These are phyloP conservation scores for Pectinophora gossypiella DNA, from an alignment of 1,140 invertebrate species.

Conservation along the genomic window DNA sequence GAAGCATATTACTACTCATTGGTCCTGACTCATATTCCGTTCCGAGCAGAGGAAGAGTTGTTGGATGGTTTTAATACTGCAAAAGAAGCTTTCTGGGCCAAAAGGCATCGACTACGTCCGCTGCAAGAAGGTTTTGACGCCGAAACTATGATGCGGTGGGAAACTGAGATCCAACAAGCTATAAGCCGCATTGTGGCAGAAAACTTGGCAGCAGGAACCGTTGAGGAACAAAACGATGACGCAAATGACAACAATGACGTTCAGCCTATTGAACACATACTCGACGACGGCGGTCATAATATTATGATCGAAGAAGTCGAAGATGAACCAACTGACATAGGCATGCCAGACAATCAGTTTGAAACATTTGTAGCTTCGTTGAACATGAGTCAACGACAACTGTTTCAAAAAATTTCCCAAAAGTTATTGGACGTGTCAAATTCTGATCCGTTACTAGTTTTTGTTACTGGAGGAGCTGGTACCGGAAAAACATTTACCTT, in stretches of 20 bases:
- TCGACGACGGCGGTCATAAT: conserved; percentile 7
- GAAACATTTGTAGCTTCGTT: conserved; percentile 10
- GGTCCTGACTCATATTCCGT: not conserved
- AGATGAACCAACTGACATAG: conserved; percentile 13
- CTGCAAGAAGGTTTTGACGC: conserved; percentile 32
- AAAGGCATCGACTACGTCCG: conserved; percentile 23
- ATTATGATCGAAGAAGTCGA: conserved; percentile 33
- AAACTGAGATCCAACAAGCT: conserved; percentile 4
- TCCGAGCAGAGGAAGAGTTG: conserved; percentile 2
- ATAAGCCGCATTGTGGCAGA: not conserved
- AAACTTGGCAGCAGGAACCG: not conserved
- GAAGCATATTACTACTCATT: not conserved
- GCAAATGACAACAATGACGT: not conserved
- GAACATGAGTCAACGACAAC: conserved; percentile 23
- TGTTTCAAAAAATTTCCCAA: conserved; percentile 15
- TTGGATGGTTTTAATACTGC: conserved; percentile 32
- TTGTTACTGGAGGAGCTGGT: conserved; percentile 32
- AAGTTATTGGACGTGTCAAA: conserved; percentile 11
- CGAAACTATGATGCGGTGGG: conserved; percentile 25
- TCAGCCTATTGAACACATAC: not conserved
- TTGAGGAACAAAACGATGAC: not conserved
- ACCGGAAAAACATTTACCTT: conserved; percentile 48
- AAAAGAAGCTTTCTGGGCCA: conserved; percentile 36
- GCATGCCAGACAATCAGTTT: conserved; percentile 21
- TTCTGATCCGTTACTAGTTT: conserved; percentile 12